phyloP scores from a whole-genome alignment of 2,113 vertebrate species.

The Anguilla rostrata region DNA sequence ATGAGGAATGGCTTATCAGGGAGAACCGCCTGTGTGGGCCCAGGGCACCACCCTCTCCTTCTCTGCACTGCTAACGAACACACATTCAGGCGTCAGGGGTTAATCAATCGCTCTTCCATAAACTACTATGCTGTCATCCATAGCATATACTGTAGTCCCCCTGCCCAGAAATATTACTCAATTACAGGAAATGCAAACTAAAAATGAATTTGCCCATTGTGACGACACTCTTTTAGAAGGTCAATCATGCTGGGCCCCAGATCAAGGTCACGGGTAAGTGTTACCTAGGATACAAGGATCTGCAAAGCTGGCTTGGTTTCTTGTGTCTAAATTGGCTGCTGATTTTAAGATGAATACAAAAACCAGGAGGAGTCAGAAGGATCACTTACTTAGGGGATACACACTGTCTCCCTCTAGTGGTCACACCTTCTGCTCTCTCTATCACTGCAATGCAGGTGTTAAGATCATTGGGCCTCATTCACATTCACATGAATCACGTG shows the following conservation, averaged over 20 bases:
- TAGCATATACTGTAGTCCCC: too few species aligned
- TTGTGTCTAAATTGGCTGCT: too few species aligned
- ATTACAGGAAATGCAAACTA: neutral
- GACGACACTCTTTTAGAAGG: too few species aligned
- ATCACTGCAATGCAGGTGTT: neutral
- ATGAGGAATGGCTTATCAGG: slow-evolving; percentile 60
- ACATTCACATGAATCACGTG: too few species aligned
- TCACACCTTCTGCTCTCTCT: neutral
- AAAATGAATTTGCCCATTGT: too few species aligned
- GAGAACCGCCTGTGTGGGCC: slow-evolving; percentile 24
- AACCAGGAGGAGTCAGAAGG: neutral
- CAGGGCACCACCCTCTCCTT: neutral
- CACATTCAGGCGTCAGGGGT: too few species aligned
- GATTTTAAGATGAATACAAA: too few species aligned
- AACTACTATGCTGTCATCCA: too few species aligned
- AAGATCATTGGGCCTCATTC: neutral
- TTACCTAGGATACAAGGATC: neutral
- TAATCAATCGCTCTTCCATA: too few species aligned
- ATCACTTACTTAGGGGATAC: neutral
- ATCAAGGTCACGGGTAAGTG: neutral
- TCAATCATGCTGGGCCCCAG: too few species aligned
- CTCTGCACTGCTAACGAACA: too few species aligned
- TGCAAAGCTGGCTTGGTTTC: neutral
- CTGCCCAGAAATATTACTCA: neutral
- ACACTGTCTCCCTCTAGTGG: neutral